Evolutionary conservation across 2,888 invertebrate species (phyloP).

Genomic region (Ceraclea dissimilis): DNA sequence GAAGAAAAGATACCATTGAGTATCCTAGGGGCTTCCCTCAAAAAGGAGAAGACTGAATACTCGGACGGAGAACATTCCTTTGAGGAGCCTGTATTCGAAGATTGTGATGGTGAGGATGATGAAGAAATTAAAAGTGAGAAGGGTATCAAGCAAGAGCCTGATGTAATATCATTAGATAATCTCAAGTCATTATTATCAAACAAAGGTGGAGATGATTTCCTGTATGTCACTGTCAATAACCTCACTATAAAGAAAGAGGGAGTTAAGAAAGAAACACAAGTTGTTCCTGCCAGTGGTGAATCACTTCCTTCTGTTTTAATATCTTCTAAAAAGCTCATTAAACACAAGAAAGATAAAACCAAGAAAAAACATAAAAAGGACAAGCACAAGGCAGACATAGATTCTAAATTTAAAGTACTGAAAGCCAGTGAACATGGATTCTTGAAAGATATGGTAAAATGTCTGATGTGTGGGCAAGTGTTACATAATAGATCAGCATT

Average conservation of each 20-base stretch:
- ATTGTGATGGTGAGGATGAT: neutral
- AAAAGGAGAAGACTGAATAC: conserved; percentile 10
- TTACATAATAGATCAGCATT: conserved; percentile 4
- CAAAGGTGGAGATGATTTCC: neutral
- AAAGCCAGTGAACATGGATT: conserved; percentile 4
- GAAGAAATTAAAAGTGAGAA: neutral
- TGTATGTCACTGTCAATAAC: conserved; percentile 4
- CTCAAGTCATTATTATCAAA: neutral
- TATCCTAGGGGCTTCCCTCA: conserved; percentile 12
- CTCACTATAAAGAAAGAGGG: conserved; percentile 3
- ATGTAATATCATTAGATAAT: conserved; percentile 6
- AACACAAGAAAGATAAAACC: neutral
- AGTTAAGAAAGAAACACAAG: neutral
- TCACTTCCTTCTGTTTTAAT: neutral
- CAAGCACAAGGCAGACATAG: neutral
- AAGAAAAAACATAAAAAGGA: conserved; percentile 3
- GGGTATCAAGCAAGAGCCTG: neutral
- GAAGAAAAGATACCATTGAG: conserved; percentile 13
- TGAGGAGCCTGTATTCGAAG: neutral
- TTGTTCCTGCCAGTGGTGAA: neutral
- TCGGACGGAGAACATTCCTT: conserved; percentile 6
- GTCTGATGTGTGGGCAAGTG: neutral
- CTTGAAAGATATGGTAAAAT: conserved; percentile 3
- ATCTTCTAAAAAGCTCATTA: neutral
- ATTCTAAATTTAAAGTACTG: neutral